Evolutionary conservation across 2,797 vertebrate species (phyloP).

Genomic region (Platalea minor): DNA sequence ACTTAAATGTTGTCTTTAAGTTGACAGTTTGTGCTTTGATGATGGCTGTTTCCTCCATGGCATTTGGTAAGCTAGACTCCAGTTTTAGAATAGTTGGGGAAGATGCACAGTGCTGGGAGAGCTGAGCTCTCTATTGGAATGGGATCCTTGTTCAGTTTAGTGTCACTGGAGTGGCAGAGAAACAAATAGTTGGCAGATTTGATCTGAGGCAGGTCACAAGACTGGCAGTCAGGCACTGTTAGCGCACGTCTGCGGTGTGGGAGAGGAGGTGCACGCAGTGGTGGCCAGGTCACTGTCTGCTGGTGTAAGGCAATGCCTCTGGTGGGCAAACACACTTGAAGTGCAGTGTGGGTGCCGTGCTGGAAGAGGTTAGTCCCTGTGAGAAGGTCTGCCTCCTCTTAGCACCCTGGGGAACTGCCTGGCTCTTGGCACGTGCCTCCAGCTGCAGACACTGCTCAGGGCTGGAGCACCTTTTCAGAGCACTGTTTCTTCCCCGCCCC

Average conservation of each 20-base stretch:
- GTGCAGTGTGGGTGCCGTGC: neutral
- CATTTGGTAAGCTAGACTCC: neutral
- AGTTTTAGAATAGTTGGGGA: neutral
- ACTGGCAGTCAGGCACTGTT: neutral
- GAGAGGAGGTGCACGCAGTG: neutral
- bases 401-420: neutral
- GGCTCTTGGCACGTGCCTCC: neutral
- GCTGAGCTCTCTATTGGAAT: neutral
- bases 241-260: neutral
- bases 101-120: neutral
- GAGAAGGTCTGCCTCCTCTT: neutral
- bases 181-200: neutral
- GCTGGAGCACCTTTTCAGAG: neutral
- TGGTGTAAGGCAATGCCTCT: rapidly evolving
- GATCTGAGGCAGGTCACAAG: neutral
- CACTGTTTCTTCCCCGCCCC: neutral
- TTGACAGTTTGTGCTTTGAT: neutral
- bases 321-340: neutral
- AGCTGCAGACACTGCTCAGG: neutral
- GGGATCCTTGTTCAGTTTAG: neutral
- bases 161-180: rapidly evolving
- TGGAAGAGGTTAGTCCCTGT: neutral
- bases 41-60: neutral
- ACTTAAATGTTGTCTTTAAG: neutral
- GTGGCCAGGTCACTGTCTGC: neutral